Percentiles rank a stretch among this genome's conserved stretches.
Conservation (phyloP, 2,113 vertebrate species). For the Xerus inauris region DNA sequence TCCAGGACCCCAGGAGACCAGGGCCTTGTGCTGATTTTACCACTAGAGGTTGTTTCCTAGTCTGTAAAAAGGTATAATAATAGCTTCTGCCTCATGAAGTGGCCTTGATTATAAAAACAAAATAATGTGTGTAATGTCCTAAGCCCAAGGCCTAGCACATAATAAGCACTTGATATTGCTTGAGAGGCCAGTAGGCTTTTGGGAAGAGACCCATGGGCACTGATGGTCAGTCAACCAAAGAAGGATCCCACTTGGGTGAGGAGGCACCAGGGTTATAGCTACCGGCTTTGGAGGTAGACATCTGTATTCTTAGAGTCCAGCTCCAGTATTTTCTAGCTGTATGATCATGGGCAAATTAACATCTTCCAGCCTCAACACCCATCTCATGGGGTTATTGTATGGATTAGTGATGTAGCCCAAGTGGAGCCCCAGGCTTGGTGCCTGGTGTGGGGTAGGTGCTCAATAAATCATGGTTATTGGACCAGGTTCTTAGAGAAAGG, state of each 20-base stretch:
- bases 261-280: not conserved
- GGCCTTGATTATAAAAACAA: slow-evolving; percentile 18
- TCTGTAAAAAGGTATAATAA: not conserved
- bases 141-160: not conserved
- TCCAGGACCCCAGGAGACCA: not conserved
- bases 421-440: not conserved
- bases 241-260: not conserved
- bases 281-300: not conserved
- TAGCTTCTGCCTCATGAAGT: not conserved
- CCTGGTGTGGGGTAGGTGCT: not conserved
- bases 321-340: not conserved
- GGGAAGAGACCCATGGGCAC: not conserved
- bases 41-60: not conserved
- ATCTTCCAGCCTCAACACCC: not conserved
- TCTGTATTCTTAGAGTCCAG: not conserved
- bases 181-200: not conserved
- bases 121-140: not conserved
- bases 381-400: no score
- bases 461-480: not conserved
- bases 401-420: not conserved
- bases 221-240: not conserved
- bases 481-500: slow-evolving; percentile 17
- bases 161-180: not conserved
- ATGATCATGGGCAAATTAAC: not conserved
- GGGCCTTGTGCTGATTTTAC: not conserved